Evolutionary conservation across 2,888 invertebrate species (phyloP), one percentile per base, ranked within the genome.

Genomic region (Meganola albula): DNA sequence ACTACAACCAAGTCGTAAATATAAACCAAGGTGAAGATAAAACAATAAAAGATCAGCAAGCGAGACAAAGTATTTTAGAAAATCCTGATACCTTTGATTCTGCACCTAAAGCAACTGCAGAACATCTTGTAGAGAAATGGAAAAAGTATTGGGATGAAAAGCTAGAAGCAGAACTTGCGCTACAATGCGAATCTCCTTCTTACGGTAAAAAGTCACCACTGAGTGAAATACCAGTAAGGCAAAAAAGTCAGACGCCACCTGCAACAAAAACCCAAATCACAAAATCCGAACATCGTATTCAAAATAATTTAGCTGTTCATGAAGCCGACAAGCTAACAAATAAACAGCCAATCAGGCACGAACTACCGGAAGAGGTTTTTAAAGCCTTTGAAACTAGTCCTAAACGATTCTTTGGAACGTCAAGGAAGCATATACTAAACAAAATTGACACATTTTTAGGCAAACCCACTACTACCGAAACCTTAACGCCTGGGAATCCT

Each of bases 341-440:
- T 0, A 14, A 30, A 11, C 31, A 9, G 4, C 63, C 65, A 32
- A 50, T 63, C 5, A 84, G 75, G 58, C 80, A 75, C 50, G 84
- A 85, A 58, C 41, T 84, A 25, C 74, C 84, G 2, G 84, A 84
- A 62, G 84, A 84, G 63, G 71, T 85, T 5, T 84, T 78, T 29
- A 82, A 77, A 63, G 85, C 84, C 9, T 85, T 85, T 49, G 85
- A 85, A 68, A 85, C 83, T 9, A 85, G 84, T 44, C 85, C 85
- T 5, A 86, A 83, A 45, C 63, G 84, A 53, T 85, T 85, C 53
- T 85, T 86, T 34, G 85, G 84, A 1, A 84, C 84, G 14, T 85
- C 84, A 25, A 67, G 84, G 48, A 77, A 76, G 46, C 83, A 79
- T 37, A 85, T 85, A 50, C 55, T 84, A 40, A 80, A 70, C 51